Evolutionary conservation across 2,888 invertebrate genomes (phyloP), one percentile per base, ranked within the genome.

Genomic region (Drosophila cognata): DNA sequence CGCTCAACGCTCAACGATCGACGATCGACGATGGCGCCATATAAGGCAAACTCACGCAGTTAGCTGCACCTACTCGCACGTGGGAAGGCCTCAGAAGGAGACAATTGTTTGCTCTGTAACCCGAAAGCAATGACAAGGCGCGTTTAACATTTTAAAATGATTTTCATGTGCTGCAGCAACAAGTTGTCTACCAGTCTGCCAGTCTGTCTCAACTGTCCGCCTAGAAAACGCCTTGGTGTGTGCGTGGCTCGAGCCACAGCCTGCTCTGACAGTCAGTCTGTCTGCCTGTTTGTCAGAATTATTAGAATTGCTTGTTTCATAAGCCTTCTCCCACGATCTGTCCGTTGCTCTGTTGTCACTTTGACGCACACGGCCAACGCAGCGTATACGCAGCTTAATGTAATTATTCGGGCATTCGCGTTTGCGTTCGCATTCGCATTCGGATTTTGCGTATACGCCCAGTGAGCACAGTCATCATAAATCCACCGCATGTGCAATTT

Each of bases 311-410:
- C 56, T 57, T 41, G 58, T 58, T 60, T 61, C 35, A 52, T 72
- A 60, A 62, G 56, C 69, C 66, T 62, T 79, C 81, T 90, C 88
- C 89, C 91, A 91, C 91, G 88, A 90, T 89, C 84, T 90, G 88
- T 91, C 88, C 81, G 78, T 72, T 75, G 77, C 71, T 69, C 33
- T 78, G 64, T 69, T 88, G 70, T 88, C 74, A 72, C 57, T 53
- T 52, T 75, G 70, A 82, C 80, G 69, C 70, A 41, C 51, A 29
- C 60, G 65, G 57, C 68, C 73, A 79, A 71, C 69, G 48, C 62
- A 18, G 74, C 81, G 78, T 78, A 79, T 80, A 64, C 79, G 72
- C 67, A 82, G 74, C 73, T 87, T 77, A 66, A 79, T 79, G 61
- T 70, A 75, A 83, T 88, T 82, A 80, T 83, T 79, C 71, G 56